Evolutionary conservation across 1,140 invertebrate species (phyloP).

Genomic region (Apis florea): DNA sequence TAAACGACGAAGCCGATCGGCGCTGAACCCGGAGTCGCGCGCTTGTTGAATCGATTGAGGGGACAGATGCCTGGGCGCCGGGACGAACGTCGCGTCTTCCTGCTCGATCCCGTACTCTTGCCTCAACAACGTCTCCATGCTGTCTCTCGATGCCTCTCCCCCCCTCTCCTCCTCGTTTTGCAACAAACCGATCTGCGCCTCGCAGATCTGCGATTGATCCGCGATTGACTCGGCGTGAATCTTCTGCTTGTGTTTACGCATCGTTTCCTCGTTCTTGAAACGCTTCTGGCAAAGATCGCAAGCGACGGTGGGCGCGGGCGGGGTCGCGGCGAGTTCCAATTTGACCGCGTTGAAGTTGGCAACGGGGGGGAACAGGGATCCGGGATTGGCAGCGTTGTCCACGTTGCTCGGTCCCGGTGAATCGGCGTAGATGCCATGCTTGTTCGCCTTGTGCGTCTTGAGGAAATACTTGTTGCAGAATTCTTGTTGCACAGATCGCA

Average conservation of each 20-base stretch:
- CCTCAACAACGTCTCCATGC: constrained; percentile 75
- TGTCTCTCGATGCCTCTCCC: constrained; percentile 53
- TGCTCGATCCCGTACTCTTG: constrained; percentile 80
- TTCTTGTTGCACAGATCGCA: constrained; percentile 98
- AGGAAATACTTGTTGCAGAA: constrained; percentile 99
- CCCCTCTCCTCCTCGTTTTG: constrained; percentile 53
- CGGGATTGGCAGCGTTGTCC: constrained; percentile 48
- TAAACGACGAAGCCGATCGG: constrained; percentile 86
- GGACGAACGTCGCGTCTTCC: constrained; percentile 81
- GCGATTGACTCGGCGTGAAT: constrained; percentile 72
- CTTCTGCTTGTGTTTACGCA: constrained; percentile 80
- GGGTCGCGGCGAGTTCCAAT: constrained; percentile 63
- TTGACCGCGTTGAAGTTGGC: constrained; percentile 62
- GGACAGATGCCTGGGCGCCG: constrained; percentile 82
- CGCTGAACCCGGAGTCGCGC: constrained; percentile 84
- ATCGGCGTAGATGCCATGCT: constrained; percentile 92
- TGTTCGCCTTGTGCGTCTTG: constrained; percentile 98
- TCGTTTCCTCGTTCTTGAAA: constrained; percentile 80
- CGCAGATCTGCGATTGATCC: constrained; percentile 62
- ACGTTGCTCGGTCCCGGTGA: constrained; percentile 75
- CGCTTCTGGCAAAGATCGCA: constrained; percentile 81
- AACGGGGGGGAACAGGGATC: constrained; percentile 19
- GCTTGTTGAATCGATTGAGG: constrained; percentile 84
- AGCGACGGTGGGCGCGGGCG: constrained; percentile 68
- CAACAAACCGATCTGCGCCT: constrained; percentile 30